These are phyloP conservation scores for Phlogophora meticulosa DNA, from an alignment of 2,888 invertebrate genomes.

Conservation along the genomic window DNA sequence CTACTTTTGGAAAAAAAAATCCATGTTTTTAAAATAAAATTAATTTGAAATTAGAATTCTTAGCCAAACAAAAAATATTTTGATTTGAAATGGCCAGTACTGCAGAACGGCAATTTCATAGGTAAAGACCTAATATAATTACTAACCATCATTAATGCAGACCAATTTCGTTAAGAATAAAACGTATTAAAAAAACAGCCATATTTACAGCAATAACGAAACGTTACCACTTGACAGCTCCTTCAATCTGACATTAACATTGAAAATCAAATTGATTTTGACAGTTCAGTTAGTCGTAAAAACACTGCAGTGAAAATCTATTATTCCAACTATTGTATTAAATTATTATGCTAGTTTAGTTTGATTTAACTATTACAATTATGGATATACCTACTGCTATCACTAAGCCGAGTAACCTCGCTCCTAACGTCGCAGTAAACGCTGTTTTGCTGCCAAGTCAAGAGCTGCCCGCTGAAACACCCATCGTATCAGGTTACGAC, in stretches of 20 bases:
- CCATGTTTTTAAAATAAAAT: too few species aligned
- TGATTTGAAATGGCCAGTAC: too few species aligned
- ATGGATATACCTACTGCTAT: slow-evolving; percentile 78
- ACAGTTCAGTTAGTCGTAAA: slow-evolving; percentile 39
- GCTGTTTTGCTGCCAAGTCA: slow-evolving; percentile 94
- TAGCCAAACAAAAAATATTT: too few species aligned
- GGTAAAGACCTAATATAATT: too few species aligned
- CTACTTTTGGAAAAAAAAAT: too few species aligned
- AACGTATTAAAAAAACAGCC: not conserved
- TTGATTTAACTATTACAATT: slow-evolving; percentile 35
- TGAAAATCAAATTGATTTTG: slow-evolving; percentile 32
- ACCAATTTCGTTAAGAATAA: too few species aligned
- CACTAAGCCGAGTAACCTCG: slow-evolving; percentile 75
- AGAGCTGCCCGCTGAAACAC: slow-evolving; percentile 92
- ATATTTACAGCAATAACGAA: slow-evolving; percentile 16
- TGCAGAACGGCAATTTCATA: too few species aligned
- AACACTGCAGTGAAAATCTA: slow-evolving; percentile 44
- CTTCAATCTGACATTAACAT: slow-evolving; percentile 27
- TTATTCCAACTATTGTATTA: slow-evolving; percentile 20
- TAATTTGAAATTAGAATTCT: too few species aligned
- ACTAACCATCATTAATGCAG: too few species aligned
- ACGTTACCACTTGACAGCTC: slow-evolving; percentile 34
- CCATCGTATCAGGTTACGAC: slow-evolving; percentile 96
- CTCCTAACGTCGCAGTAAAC: slow-evolving; percentile 91
- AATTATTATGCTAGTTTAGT: slow-evolving; percentile 50